A percentile compares a stretch with the other conserved stretches of the same genome.
These are phyloP conservation scores for Phaedon cochleariae DNA, from an alignment of 2,888 invertebrate genomes.

Conservation along the genomic window DNA sequence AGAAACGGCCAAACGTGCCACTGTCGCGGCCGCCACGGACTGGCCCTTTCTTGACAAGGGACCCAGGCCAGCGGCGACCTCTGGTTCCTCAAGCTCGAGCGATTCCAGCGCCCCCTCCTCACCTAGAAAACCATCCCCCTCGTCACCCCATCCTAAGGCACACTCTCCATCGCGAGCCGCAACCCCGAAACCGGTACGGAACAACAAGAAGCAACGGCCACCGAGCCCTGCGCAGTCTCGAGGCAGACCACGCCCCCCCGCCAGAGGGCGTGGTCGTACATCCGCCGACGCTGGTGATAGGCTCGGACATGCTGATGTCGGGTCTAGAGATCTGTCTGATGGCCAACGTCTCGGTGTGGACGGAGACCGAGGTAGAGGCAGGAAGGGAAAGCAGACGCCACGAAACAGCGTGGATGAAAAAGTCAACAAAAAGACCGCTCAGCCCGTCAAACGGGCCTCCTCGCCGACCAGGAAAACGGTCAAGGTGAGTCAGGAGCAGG, in stretches of 20 bases:
- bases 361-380: constrained; percentile 58
- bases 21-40: constrained; percentile 69
- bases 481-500: constrained; percentile 60
- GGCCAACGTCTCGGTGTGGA: constrained; percentile 64
- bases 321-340: constrained; percentile 72
- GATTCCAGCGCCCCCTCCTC: constrained; percentile 58
- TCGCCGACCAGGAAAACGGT: constrained; percentile 71
- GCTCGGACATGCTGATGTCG: constrained; percentile 73
- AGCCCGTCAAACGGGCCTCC: constrained; percentile 68
- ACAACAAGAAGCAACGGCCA: constrained; percentile 32
- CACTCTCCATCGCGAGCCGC: constrained; percentile 41
- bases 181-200: constrained; percentile 25
- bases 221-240: constrained; percentile 52
- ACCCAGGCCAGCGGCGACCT: constrained; percentile 73
- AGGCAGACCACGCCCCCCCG: constrained; percentile 50
- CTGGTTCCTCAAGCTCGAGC: constrained; percentile 69
- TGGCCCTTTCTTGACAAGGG: constrained; percentile 85
- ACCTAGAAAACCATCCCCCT: constrained; percentile 30
- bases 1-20: constrained; percentile 58
- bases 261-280: constrained; percentile 49
- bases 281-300: constrained; percentile 67
- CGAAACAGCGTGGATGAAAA: constrained; percentile 45
- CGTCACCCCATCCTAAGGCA: constrained; percentile 37
- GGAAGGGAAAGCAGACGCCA: constrained; percentile 55
- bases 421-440: constrained; percentile 65